Evolutionary conservation across 1,140 invertebrate species (phyloP).

Genomic region (Phocides pigmalion): DNA sequence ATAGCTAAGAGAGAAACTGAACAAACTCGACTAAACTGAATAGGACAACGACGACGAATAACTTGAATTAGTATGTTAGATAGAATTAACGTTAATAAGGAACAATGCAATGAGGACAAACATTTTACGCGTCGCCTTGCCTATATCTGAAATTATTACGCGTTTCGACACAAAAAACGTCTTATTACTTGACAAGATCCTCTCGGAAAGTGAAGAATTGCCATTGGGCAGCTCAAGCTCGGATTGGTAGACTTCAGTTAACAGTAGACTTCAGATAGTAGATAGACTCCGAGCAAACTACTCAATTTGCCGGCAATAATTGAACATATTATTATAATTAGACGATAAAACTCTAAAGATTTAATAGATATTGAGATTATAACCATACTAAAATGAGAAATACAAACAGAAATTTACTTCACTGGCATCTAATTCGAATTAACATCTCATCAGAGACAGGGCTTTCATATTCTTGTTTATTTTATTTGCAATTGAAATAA

Average conservation of each 20-base stretch:
- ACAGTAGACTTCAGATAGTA: too few species aligned
- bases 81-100: constrained; percentile 34
- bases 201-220: too few species aligned
- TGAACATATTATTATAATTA: too few species aligned
- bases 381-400: background rate
- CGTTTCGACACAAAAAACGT: background rate
- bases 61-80: background rate
- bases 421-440: background rate
- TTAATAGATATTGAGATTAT: too few species aligned
- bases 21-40: too few species aligned
- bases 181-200: too few species aligned
- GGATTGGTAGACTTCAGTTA: too few species aligned
- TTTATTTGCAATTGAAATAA: constrained; percentile 20
- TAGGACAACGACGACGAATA: background rate
- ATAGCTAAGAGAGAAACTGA: too few species aligned
- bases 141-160: background rate
- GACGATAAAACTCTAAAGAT: too few species aligned
- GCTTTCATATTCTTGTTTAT: constrained; percentile 2
- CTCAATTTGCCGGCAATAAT: too few species aligned
- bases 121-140: background rate
- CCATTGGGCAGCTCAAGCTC: too few species aligned
- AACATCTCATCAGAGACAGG: background rate
- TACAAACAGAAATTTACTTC: background rate
- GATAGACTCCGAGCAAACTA: too few species aligned
- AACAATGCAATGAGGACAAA: constrained; percentile 1